Percentiles rank a stretch among this genome's conserved stretches.
Evolutionary conservation across 1,140 invertebrate genomes (phyloP).

Genomic region (Pissodes strobi): DNA sequence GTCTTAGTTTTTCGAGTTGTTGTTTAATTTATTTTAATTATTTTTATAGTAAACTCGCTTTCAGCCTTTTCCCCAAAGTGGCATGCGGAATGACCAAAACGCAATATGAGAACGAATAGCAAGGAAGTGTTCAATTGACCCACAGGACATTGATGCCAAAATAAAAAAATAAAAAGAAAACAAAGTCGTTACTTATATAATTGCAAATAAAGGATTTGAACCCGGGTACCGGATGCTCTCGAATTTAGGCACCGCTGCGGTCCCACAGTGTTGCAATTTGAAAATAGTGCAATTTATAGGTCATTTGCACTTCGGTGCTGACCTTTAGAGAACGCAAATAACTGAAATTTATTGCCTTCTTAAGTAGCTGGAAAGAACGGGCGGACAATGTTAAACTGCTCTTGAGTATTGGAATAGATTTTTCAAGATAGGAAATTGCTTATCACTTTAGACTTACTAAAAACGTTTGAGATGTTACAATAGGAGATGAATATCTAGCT

Average conservation of each 20-base stretch:
- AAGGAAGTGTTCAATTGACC: conserved; percentile 36
- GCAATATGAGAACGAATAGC: neutral
- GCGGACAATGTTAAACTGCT: conserved; percentile 18
- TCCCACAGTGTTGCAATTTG: conserved; percentile 34
- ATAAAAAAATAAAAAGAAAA: conserved; percentile 25
- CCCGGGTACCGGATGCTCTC: conserved; percentile 32
- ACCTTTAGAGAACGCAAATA: conserved; percentile 36
- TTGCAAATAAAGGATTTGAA: conserved; percentile 37
- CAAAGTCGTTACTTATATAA: conserved; percentile 37
- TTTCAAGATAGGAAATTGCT: conserved; percentile 4
- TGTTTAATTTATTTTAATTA: too few species aligned
- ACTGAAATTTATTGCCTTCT: conserved; percentile 35
- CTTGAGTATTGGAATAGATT: conserved; percentile 5
- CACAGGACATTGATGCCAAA: conserved; percentile 29
- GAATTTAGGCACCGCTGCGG: conserved; percentile 34
- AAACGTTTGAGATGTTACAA: too few species aligned
- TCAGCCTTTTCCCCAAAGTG: neutral
- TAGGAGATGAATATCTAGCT: too few species aligned
- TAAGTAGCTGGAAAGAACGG: conserved; percentile 21
- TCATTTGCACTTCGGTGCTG: conserved; percentile 34
- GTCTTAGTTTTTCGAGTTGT: too few species aligned
- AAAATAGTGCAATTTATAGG: conserved; percentile 38
- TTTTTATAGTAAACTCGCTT: too few species aligned
- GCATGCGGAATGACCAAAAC: neutral
- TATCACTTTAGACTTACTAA: too few species aligned